Evolutionary conservation across 1,140 invertebrate species (phyloP).

Genomic region (Drosophila pectinifera): DNA sequence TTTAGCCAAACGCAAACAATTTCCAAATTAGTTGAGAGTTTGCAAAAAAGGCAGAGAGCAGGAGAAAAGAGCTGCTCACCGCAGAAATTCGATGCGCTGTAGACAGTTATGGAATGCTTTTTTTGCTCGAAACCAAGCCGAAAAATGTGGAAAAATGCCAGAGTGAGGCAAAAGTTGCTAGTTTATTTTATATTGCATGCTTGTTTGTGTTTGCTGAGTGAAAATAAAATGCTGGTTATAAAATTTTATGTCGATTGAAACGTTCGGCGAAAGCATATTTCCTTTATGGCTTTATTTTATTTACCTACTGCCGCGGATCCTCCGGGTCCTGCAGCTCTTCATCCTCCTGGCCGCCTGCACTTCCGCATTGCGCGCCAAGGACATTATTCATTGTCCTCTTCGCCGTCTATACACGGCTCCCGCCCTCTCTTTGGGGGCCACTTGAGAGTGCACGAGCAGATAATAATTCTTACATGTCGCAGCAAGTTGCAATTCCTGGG

Average conservation of each 20-base stretch:
- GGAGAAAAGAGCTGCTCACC: slow-evolving; percentile 1
- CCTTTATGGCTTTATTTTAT: slow-evolving; percentile 78
- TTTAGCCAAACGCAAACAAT: slow-evolving; percentile 32
- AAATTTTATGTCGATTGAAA: slow-evolving; percentile 81
- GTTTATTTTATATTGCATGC: slow-evolving; percentile 31
- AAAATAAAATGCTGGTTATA: slow-evolving; percentile 74
- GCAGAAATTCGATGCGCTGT: slow-evolving; percentile 62
- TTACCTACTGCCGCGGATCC: slow-evolving; percentile 60
- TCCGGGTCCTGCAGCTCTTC: background rate
- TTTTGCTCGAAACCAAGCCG: slow-evolving; percentile 3
- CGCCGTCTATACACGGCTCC: background rate
- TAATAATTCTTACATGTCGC: slow-evolving; percentile 80
- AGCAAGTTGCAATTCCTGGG: slow-evolving; percentile 58
- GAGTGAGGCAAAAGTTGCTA: slow-evolving; percentile 40
- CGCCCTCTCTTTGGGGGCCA: slow-evolving; percentile 50
- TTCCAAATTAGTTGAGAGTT: slow-evolving; percentile 42
- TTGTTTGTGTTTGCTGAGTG: slow-evolving; percentile 52
- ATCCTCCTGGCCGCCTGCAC: slow-evolving; percentile 43
- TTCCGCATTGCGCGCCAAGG: slow-evolving; percentile 79
- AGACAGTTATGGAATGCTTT: slow-evolving; percentile 64
- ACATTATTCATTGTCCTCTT: slow-evolving; percentile 73
- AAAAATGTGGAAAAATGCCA: slow-evolving; percentile 24
- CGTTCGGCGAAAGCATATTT: slow-evolving; percentile 72
- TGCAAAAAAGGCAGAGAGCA: background rate
- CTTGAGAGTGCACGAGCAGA: slow-evolving; percentile 75